Percentiles rank a stretch among this genome's conserved stretches.
Conservation (phyloP, 2,888 invertebrate genomes). For the Ochlodes sylvanus region DNA sequence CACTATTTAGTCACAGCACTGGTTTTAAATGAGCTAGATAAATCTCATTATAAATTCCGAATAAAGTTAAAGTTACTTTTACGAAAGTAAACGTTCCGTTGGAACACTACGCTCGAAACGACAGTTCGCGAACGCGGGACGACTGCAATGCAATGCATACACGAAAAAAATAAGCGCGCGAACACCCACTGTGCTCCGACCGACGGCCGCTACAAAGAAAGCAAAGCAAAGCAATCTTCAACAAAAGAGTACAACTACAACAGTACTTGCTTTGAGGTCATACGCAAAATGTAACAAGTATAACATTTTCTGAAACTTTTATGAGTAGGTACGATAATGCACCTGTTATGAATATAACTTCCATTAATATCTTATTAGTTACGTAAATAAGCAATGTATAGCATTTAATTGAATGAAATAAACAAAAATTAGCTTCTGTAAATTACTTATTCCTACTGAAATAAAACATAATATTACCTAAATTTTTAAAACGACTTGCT, state of each 20-base stretch:
- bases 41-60: conserved; percentile 25
- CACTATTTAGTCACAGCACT: conserved; percentile 15
- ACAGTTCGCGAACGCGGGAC: conserved; percentile 13
- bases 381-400: too few relatives aligned
- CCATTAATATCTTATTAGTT: too few relatives aligned
- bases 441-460: too few relatives aligned
- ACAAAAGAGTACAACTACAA: background rate
- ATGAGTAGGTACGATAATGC: too few relatives aligned
- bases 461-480: too few relatives aligned
- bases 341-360: too few relatives aligned
- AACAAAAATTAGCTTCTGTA: too few relatives aligned
- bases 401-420: too few relatives aligned
- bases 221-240: background rate
- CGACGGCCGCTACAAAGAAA: conserved; percentile 21
- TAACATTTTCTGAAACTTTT: background rate
- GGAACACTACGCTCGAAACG: conserved; percentile 11
- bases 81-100: conserved; percentile 18
- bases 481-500: too few relatives aligned
- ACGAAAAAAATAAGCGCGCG: conserved; percentile 31
- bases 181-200: conserved; percentile 23
- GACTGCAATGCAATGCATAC: conserved; percentile 29
- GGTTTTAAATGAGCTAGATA: conserved; percentile 1
- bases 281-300: conserved; percentile 16
- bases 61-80: conserved; percentile 26
- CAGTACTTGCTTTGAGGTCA: background rate